Evolutionary conservation across 1,140 invertebrate species (phyloP).

Genomic region (Chymomyza costata): DNA sequence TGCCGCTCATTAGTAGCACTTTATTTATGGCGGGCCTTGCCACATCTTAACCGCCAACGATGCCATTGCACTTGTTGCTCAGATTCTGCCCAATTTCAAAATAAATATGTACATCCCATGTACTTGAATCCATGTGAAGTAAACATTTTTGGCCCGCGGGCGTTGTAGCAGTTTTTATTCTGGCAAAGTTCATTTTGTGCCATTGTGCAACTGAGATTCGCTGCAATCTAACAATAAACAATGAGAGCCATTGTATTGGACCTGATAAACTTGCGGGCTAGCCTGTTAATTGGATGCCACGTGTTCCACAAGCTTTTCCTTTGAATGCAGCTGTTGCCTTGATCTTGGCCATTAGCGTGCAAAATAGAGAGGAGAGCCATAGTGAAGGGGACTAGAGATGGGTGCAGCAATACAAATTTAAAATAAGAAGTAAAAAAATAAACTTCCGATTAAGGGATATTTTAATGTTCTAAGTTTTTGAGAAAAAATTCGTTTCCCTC

Average conservation of each 20-base stretch:
- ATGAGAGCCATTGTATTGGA: conserved; percentile 49
- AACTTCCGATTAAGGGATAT: no score
- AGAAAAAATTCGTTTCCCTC: no score
- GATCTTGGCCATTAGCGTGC: conserved; percentile 40
- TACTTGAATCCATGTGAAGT: conserved; percentile 36
- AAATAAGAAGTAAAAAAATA: no score
- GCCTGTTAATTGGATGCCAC: conserved; percentile 42
- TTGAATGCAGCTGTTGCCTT: conserved; percentile 14
- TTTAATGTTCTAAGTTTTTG: no score
- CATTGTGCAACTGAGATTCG: not conserved
- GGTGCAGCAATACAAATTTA: no score
- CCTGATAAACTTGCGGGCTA: conserved; percentile 3
- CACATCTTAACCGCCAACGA: conserved; percentile 21
- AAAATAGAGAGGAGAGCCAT: no score
- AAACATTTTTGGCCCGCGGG: no score
- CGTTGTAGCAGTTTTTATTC: no score
- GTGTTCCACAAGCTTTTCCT: conserved; percentile 11
- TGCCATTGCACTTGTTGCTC: conserved; percentile 59
- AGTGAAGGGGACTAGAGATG: no score
- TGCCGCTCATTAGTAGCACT: conserved; percentile 49
- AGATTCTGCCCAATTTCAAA: conserved; percentile 36
- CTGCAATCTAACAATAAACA: conserved; percentile 33
- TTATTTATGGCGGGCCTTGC: conserved; percentile 56
- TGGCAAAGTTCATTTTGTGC: no score
- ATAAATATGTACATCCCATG: conserved; percentile 31